These are phyloP conservation scores for Pocota personata DNA, from an alignment of 2,888 invertebrate species.

Conservation along the genomic window DNA sequence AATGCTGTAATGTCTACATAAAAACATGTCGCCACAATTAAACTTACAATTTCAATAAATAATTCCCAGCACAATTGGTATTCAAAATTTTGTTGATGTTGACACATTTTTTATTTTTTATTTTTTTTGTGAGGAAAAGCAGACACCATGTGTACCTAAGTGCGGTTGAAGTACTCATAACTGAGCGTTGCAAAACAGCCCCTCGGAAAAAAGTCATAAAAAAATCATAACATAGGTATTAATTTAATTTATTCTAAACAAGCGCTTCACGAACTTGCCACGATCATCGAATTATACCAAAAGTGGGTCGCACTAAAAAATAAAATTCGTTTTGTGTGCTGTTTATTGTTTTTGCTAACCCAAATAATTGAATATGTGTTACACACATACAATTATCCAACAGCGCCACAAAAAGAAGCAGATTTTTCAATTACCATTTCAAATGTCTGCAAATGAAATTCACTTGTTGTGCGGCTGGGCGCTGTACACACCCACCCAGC, in stretches of 20 bases:
- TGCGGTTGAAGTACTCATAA: slow-evolving; percentile 18
- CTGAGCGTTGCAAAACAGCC: slow-evolving; percentile 41
- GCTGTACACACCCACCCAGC: slow-evolving; percentile 53
- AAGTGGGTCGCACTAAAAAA: slow-evolving; percentile 53
- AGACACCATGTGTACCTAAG: background rate
- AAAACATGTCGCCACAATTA: slow-evolving; percentile 8
- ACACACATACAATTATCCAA: slow-evolving; percentile 61
- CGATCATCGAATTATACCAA: slow-evolving; percentile 68
- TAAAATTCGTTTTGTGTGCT: slow-evolving; percentile 22
- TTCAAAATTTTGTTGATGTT: slow-evolving; percentile 30
- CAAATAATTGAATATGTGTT: slow-evolving; percentile 61
- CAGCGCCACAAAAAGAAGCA: slow-evolving; percentile 45
- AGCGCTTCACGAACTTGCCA: slow-evolving; percentile 68
- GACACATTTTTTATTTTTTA: slow-evolving; percentile 12
- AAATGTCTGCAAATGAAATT: slow-evolving; percentile 72
- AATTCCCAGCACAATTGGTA: background rate
- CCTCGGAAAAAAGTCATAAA: slow-evolving; percentile 5
- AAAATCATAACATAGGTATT: background rate
- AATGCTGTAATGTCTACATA: slow-evolving; percentile 7
- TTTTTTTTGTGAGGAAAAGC: slow-evolving; percentile 5
- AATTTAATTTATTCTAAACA: slow-evolving; percentile 62
- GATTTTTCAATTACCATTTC: slow-evolving; percentile 70
- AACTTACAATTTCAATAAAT: background rate
- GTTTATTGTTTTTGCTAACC: slow-evolving; percentile 57
- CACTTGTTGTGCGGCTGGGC: slow-evolving; percentile 58